Conservation (phyloP, 2,113 vertebrate species). For the Prunella fulvescens region DNA sequence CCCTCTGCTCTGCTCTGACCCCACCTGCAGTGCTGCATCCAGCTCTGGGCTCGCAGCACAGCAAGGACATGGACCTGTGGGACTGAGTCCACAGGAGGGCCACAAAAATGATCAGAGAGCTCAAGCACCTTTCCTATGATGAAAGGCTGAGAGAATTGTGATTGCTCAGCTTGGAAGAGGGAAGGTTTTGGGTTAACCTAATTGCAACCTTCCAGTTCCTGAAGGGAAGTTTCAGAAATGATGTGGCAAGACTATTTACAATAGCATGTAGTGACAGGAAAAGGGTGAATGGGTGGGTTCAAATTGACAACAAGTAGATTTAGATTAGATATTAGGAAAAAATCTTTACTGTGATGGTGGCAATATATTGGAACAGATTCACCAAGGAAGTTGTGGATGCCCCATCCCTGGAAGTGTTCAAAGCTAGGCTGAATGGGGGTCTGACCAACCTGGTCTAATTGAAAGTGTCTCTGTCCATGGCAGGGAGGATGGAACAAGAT, state of each 20-base stretch:
- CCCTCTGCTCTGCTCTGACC: background rate
- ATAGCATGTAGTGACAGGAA: background rate
- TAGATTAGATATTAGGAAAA: background rate
- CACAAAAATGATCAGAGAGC: background rate
- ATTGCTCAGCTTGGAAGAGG: background rate
- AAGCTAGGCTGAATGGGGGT: no score
- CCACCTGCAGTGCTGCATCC: background rate
- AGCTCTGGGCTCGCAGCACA: background rate
- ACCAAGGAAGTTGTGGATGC: background rate
- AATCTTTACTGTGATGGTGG: background rate
- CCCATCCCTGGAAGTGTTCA: background rate
- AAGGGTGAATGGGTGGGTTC: background rate
- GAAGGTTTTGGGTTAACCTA: background rate
- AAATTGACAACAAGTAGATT: fast-evolving
- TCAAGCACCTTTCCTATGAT: fast-evolving
- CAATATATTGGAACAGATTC: background rate
- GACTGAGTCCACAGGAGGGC: fast-evolving
- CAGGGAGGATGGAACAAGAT: background rate
- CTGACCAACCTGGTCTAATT: background rate
- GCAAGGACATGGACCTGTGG: background rate
- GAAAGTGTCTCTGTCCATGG: background rate
- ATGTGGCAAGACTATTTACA: background rate
- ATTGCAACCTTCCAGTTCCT: background rate
- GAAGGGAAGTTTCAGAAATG: background rate
- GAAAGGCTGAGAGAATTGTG: background rate